phyloP scores from a whole-genome alignment of 64 coral and sea anemone species.

The Stylophora pistillata region DNA sequence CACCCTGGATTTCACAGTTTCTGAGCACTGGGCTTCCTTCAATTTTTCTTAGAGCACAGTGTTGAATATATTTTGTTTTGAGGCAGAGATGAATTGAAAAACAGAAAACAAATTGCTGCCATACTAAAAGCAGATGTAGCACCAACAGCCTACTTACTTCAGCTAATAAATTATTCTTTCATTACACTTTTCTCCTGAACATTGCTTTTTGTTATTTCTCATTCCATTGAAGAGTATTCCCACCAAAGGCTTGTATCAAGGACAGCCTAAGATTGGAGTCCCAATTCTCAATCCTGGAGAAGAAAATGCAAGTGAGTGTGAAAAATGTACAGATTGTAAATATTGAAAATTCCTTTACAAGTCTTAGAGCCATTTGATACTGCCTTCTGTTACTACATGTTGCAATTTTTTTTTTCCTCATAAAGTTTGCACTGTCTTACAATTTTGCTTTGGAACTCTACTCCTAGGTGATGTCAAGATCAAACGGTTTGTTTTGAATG shows the following conservation, averaged over 20 bases:
- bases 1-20: too few species aligned
- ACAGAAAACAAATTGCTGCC: too few species aligned
- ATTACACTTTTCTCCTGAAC: too few species aligned
- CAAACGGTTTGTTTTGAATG: constrained; percentile 71
- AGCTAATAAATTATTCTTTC: background rate
- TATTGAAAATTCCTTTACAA: background rate
- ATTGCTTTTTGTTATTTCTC: background rate
- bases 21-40: too few species aligned
- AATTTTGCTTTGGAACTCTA: background rate
- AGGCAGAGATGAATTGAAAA: too few species aligned
- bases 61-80: too few species aligned
- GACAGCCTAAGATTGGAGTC: constrained; percentile 26
- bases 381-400: too few species aligned
- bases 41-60: too few species aligned
- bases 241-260: constrained; percentile 29
- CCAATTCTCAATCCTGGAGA: background rate
- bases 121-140: too few species aligned
- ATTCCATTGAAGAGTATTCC: background rate
- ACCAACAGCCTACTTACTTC: too few species aligned
- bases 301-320: constrained; percentile 15
- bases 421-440: background rate
- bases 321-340: background rate
- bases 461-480: constrained; percentile 54
- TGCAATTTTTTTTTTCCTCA: too few species aligned
- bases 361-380: too few species aligned